Evolutionary conservation across 2,113 vertebrate species (phyloP), one percentile per base, ranked within the genome.

Genomic region (Colinus virginianus): DNA sequence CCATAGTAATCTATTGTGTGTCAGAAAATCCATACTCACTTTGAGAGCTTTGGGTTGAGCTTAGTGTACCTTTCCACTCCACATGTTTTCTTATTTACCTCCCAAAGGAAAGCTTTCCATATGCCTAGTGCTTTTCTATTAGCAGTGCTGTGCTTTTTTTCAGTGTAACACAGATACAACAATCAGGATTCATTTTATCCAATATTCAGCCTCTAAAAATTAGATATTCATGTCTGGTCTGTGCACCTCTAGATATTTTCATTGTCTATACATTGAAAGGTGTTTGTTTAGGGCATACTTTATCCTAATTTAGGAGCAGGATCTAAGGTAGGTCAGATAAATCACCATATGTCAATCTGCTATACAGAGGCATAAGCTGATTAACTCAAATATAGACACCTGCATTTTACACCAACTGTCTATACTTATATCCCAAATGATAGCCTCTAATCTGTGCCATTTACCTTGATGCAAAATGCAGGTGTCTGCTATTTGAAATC

Each of bases 351-450:
- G 38, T 67, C n/a, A 53, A 40, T 61, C 59, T 83, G 42, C 49
- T 83, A 23, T 49, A 38, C 38, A 67, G 56, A 80, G 40, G 11
- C 34, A 20, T 49, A 74, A 88, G 40, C 64, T 86, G 68, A 94
- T 91, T 93, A 95, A 55, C 64, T 86, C 64, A 71, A 90, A 80
- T 63, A 85, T 22, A 91, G 85, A 56, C 85, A 93, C 82, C 88
- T 95, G 76, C 76, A 82, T 83, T 83, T 88, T 70, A 49, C 51
- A 74, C 55, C 53, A 90, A 68, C 62, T 89, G 76, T 67, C 82
- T 88, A 7, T 55, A 72, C 51, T 95, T 93, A 49, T 77, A 78
- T 56, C 56, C 69, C 88, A 83, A 75, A n/a, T 68, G 68, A 86
- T 74, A 88, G 79, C 7, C 20, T 49, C 42, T 63, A 25, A 74